phyloP scores from a whole-genome alignment of 1,140 invertebrate species.

The Geopemphigus sp. region DNA sequence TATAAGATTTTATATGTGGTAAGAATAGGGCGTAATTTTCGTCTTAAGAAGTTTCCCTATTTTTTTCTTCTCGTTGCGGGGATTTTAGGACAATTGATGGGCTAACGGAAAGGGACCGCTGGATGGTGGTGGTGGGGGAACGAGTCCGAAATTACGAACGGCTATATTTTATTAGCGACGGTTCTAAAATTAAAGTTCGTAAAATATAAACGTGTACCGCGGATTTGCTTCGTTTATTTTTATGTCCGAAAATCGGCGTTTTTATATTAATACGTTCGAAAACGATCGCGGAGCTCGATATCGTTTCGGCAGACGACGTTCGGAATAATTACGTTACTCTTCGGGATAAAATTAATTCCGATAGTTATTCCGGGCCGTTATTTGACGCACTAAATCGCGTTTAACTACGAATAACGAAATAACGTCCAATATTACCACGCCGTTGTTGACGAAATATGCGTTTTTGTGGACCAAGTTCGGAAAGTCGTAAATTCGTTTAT shows the following conservation, averaged over 20 bases:
- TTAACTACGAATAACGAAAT: neutral
- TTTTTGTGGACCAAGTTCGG: neutral
- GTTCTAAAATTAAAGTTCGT: constrained; percentile 22
- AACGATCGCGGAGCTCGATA: too few relatives aligned
- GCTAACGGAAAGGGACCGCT: neutral
- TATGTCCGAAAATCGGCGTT: too few relatives aligned
- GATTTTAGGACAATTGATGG: constrained; percentile 19
- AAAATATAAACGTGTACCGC: neutral
- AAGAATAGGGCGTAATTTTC: neutral
- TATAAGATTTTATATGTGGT: neutral
- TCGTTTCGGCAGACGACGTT: too few relatives aligned
- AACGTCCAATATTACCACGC: neutral
- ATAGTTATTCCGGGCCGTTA: neutral
- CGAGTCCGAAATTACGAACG: neutral
- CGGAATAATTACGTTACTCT: too few relatives aligned
- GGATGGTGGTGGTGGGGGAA: too few relatives aligned
- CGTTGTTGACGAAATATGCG: neutral
- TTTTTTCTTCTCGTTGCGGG: neutral
- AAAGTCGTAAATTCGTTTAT: neutral
- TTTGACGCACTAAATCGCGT: neutral
- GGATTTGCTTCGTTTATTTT: neutral
- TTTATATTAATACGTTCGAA: too few relatives aligned
- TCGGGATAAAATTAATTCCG: too few relatives aligned
- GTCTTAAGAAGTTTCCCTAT: neutral
- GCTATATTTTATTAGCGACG: neutral